Evolutionary conservation across 1,140 invertebrate species (phyloP), one percentile per base, ranked within the genome.

Genomic region (Varroa destructor): DNA sequence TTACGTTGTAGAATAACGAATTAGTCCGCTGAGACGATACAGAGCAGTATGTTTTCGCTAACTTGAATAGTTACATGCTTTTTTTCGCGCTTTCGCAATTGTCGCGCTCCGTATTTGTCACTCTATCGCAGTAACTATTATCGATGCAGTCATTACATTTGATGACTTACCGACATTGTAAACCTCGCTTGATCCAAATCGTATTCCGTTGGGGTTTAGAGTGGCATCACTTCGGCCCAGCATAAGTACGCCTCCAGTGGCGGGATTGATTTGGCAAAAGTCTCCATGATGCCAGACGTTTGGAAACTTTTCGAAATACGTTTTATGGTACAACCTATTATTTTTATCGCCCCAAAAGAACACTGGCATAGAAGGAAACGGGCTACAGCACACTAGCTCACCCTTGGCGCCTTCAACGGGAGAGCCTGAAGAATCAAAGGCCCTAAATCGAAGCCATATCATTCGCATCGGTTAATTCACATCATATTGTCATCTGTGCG

Each of bases 181-280:
- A 72, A 86, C 84, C 79, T 86, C 85, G 25, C 84, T 82, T 77
- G 83, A 84, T 40, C 85, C 85, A 79, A 86, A 86, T 43, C 85
- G 76, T 3, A 86, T 84, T 54, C 85, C 85, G 79, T 82, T 84
- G 40, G 84, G 84, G 78, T 86, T 86, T n/a, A 86, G 75, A 1
- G 84, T 85, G 0, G 83, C 84, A 79, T 86, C 85, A 79, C 83
- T 83, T 75, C 83, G 76, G 8, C 85, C 85, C 4, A 85, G 76
- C 82, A 86, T 86, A 8, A 81, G 75, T 55, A 85, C 79, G 36
- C 85, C 85, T 10, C 80, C 81, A 5, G 84, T 85, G 25, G 76
- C 70, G 14, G 78, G 78, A 77, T 82, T 84, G 55, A 85, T 79
- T 58, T 77, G 74, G 74, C 83, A 83, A 75, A 81, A 85, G 75